These are phyloP conservation scores for Gisinianus flammeolus DNA, from an alignment of 2,888 invertebrate species.

Conservation along the genomic window DNA sequence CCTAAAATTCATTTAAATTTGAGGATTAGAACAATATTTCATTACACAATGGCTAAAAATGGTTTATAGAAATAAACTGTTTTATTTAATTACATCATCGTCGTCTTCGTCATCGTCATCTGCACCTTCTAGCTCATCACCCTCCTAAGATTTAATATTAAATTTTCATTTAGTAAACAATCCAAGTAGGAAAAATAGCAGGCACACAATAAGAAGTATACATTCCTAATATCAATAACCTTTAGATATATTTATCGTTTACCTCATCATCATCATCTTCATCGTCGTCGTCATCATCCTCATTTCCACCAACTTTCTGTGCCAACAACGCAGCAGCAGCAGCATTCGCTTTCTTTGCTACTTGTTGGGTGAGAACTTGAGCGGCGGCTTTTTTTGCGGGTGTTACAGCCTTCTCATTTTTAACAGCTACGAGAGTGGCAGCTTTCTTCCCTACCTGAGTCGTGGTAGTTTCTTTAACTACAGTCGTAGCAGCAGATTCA, in stretches of 20 bases:
- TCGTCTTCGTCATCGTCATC: slow-evolving; percentile 53
- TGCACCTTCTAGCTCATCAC: slow-evolving; percentile 51
- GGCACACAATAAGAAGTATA: neutral
- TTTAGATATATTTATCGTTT: too few species aligned
- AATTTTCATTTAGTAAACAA: neutral
- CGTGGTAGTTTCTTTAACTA: neutral
- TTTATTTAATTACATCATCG: slow-evolving; percentile 35
- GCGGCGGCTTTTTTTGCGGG: neutral
- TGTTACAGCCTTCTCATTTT: neutral
- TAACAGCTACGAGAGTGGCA: neutral
- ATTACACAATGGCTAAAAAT: neutral
- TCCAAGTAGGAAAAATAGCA: too few species aligned
- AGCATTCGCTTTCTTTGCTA: slow-evolving; percentile 12
- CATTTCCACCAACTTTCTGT: slow-evolving; percentile 24
- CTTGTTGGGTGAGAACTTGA: neutral
- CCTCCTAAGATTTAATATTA: slow-evolving; percentile 17
- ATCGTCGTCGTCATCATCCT: slow-evolving; percentile 42
- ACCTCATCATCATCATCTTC: slow-evolving; percentile 43
- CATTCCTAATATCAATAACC: neutral
- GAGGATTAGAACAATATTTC: too few species aligned
- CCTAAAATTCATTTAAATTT: slow-evolving; percentile 12
- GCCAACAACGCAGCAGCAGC: slow-evolving; percentile 15
- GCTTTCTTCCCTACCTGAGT: neutral
- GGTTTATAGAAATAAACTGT: neutral
- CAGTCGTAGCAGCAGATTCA: neutral